Base-by-base conservation (phyloP, 1,140 invertebrate species). In the Pararge aegeria region DNA sequence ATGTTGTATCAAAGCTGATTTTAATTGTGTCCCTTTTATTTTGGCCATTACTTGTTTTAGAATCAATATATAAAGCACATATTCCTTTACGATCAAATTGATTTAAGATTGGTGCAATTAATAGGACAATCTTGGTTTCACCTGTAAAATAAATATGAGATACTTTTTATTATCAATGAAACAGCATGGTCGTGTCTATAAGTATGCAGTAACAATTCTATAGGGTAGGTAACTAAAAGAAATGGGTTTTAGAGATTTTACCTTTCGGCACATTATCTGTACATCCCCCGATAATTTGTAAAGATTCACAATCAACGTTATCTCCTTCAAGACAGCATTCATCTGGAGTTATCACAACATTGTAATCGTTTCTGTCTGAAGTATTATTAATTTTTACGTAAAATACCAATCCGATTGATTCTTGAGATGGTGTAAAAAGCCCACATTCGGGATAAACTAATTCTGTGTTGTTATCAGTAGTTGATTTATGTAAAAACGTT, bases 1-100 rank as follows among this genome's bases (percentile, higher is more conserved):
- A n/a, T 21, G 38, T 65, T 9, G 80, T 81, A 58, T 89, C 77
- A 27, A 89, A 85, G 27, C 60, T 50, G 15, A 89, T 75, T 70
- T 72, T 79, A 1, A 85, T 34, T 10, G 62, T 59, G 37, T 81
- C 62, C 55, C 80, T 72, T 52, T 75, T 75, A 12, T 68, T 69
- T 46, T 57, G 69, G 1, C 61, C 54, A 40, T 46, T 61, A 4
- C 64, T 50, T 19, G 64, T 61, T 68, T 76, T 79, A 0, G 75
- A 75, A 42, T 87, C 77, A 2, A 87, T 49, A 53, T 73, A 72
- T 7, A 82, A 16, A 9, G 61, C 61, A 24, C 85, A 88, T 29
- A 78, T 70, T 6, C 82, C 85, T 16, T 62, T 64, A 50, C 80
- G 68, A 18, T 79, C 60, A n/a, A 62, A 75, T 0, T 73, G 73